A percentile compares a stretch with the other conserved stretches of the same genome.
These are phyloP conservation scores for Pilophorus perplexus DNA, from an alignment of 2,888 invertebrate species.

Conservation along the genomic window DNA sequence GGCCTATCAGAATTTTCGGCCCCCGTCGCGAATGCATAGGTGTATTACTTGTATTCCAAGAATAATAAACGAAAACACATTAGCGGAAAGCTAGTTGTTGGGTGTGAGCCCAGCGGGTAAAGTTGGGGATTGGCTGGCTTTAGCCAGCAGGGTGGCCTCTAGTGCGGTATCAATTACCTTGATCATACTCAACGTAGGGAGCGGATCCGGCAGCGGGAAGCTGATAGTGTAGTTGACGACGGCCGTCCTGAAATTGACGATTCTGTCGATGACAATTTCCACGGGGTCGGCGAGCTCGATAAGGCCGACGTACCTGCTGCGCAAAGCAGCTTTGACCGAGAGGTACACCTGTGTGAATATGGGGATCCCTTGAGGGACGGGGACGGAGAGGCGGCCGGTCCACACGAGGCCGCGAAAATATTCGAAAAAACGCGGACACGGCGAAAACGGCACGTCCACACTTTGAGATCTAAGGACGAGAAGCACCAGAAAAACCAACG, in stretches of 20 bases:
- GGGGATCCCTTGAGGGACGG: constrained; percentile 14
- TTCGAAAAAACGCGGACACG: constrained; percentile 36
- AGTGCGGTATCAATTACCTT: too few relatives aligned
- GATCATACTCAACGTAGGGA: constrained; percentile 43
- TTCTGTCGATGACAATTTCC: constrained; percentile 37
- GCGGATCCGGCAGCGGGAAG: constrained; percentile 45
- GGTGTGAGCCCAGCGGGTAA: too few relatives aligned
- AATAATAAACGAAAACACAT: too few relatives aligned
- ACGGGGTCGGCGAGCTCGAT: constrained; percentile 32
- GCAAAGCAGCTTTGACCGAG: constrained; percentile 26
- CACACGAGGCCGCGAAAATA: constrained; percentile 23
- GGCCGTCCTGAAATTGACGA: constrained; percentile 14
- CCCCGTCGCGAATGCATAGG: too few relatives aligned
- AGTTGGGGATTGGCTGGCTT: too few relatives aligned
- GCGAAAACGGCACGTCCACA: constrained; percentile 24
- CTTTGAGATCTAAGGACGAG: neutral
- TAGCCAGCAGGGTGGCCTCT: too few relatives aligned
- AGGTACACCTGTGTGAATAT: constrained; percentile 25
- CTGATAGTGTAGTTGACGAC: constrained; percentile 43
- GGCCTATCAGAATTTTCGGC: too few relatives aligned
- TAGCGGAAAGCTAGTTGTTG: too few relatives aligned
- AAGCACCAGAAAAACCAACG: neutral
- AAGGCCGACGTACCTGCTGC: constrained; percentile 46
- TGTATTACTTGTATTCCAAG: too few relatives aligned
- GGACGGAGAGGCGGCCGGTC: constrained; percentile 31